Percentiles rank a stretch among this genome's conserved stretches.
Evolutionary conservation across 2,888 invertebrate genomes (phyloP).

Genomic region (Stenolophus ochropezus): DNA sequence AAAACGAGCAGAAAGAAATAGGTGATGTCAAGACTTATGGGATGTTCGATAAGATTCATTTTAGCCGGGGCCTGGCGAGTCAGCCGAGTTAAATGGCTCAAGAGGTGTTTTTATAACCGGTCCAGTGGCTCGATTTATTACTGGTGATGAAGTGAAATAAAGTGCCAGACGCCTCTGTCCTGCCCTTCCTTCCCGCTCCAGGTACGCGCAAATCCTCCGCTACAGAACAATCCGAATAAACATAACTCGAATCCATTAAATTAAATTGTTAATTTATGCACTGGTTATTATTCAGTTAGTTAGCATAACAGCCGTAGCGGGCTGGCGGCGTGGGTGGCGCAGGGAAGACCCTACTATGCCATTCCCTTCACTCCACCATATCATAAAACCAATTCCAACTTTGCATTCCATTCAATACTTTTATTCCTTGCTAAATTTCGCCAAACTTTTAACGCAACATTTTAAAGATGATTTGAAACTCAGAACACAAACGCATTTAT

Average conservation of each 20-base stretch:
- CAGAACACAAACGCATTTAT: no score
- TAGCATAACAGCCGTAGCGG: conserved; percentile 65
- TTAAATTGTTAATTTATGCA: conserved; percentile 68
- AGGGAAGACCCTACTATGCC: conserved; percentile 3
- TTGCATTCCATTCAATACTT: conserved; percentile 17
- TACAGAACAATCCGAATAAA: conserved; percentile 61
- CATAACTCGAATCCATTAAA: conserved; percentile 66
- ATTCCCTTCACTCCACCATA: conserved; percentile 3
- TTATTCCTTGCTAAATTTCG: not conserved
- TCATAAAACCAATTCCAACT: conserved; percentile 38
- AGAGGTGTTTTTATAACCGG: conserved; percentile 71
- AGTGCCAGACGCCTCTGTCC: conserved; percentile 64
- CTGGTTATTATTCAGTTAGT: conserved; percentile 67
- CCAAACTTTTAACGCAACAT: not conserved
- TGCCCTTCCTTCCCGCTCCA: not conserved
- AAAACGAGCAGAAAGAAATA: conserved; percentile 72
- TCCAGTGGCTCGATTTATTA: conserved; percentile 70
- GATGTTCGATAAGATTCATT: conserved; percentile 75
- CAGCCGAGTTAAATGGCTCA: conserved; percentile 70
- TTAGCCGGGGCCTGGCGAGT: conserved; percentile 69
- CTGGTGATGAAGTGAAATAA: conserved; percentile 69
- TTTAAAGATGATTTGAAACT: conserved; percentile 11
- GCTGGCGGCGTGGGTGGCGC: conserved; percentile 61
- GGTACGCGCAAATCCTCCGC: not conserved
- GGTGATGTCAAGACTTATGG: conserved; percentile 75